Evolutionary conservation across 1,140 invertebrate genomes (phyloP), one percentile per base, ranked within the genome.

Genomic region (Brachionus sp.): DNA sequence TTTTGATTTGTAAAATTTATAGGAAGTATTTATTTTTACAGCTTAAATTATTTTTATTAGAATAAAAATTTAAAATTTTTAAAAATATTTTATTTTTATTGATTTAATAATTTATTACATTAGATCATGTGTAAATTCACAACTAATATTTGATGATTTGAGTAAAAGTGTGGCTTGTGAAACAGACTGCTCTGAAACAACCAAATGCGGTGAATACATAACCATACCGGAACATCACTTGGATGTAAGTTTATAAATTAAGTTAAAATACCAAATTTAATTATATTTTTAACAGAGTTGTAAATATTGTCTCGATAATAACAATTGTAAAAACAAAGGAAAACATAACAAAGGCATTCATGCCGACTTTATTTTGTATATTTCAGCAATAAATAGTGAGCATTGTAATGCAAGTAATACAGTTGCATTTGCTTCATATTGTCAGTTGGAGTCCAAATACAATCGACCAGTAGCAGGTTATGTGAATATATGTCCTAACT

Each of bases 391-490:
- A 86, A 92, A 96, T 86, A 97, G 96, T 0, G 93, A 95, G 85
- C 90, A 96, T 29, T 99, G 97, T 89, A 91, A 93, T 66, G 93
- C 95, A 84, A 88, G 87, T 16, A 86, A 86, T 50, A 98, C 97
- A 0, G 95, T 95, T 13, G 97, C 97, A 0, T 99, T 98, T 90
- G 97, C 97, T 12, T 96, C 96, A 5, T 97, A 99, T 88, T 99
- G 97, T 88, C 97, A 98, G 88, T 95, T 98, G 88, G 97, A 99
- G 89, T 92, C 93, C 2, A 92, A 93, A 23, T 90, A 96, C 66
- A 95, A 98, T 90, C 92, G 95, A 85, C 97, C 97, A 1, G 96
- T 99, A 77, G 97, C 97, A 0, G 97, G 97, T 0, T 96, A 98
- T 90, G 96, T 97, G 1, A 99, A 98, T 90, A 92, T 99, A 75